phyloP scores from a whole-genome alignment of 2,113 vertebrate genomes.

The Procavia capensis region DNA sequence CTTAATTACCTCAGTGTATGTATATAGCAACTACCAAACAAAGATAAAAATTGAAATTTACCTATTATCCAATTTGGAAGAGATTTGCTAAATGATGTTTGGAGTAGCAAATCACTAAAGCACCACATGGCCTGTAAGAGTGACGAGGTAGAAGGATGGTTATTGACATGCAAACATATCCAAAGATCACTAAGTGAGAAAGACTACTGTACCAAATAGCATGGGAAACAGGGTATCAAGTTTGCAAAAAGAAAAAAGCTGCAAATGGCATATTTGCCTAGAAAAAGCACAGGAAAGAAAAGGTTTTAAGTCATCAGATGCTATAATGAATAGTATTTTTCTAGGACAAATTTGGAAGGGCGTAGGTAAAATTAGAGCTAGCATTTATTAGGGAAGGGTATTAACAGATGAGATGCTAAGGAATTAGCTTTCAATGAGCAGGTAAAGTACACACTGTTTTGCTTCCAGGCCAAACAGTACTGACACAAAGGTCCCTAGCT shows the following conservation, averaged over 20 bases:
- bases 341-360: background rate
- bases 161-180: background rate
- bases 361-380: background rate
- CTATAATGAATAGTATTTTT: background rate
- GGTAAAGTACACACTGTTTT: background rate
- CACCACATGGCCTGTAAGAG: background rate
- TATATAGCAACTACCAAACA: background rate
- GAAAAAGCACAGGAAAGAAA: background rate
- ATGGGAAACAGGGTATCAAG: background rate
- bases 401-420: background rate
- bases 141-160: background rate
- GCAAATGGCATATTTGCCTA: background rate
- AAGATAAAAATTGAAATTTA: conserved; percentile 19
- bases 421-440: background rate
- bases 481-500: background rate
- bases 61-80: background rate
- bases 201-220: background rate
- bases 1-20: background rate
- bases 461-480: background rate
- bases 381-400: background rate
- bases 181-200: background rate
- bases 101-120: background rate
- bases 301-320: background rate
- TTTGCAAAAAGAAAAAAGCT: conserved; percentile 17
- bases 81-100: background rate